phyloP scores from a whole-genome alignment of 2,888 invertebrate genomes.

The Heliconius aoede region DNA sequence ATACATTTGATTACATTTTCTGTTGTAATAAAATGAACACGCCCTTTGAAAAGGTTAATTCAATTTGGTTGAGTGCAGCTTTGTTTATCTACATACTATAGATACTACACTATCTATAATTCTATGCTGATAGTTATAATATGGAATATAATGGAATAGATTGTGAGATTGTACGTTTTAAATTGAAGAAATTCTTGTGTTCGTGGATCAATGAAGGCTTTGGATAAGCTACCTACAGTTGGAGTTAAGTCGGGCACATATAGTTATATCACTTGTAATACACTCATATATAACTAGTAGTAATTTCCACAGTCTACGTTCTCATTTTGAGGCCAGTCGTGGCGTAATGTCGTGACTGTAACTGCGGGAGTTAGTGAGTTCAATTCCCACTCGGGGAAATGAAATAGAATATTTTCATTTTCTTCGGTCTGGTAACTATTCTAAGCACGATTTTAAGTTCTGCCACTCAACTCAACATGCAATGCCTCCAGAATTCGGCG shows the following conservation, averaged over 20 bases:
- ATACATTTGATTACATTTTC: background rate
- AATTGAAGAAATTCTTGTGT: too few species aligned
- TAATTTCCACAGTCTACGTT: too few species aligned
- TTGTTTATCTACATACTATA: conserved; percentile 18
- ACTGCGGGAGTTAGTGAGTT: background rate
- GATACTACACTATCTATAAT: conserved; percentile 25
- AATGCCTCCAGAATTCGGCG: background rate
- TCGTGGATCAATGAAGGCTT: too few species aligned
- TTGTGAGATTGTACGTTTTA: too few species aligned
- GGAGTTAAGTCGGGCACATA: too few species aligned
- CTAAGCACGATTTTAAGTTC: background rate
- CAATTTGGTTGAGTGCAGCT: conserved; percentile 45
- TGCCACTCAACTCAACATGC: background rate
- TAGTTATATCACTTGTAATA: too few species aligned
- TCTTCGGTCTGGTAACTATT: background rate
- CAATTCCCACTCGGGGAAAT: too few species aligned
- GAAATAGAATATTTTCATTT: background rate
- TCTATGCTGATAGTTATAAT: background rate
- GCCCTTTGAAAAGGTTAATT: conserved; percentile 52
- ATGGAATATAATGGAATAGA: too few species aligned
- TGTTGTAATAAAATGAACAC: conserved; percentile 42
- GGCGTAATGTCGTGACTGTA: background rate
- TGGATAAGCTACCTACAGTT: too few species aligned
- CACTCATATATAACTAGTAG: too few species aligned
- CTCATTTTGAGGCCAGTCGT: background rate